Evolutionary conservation across 2,113 vertebrate genomes (phyloP).

Genomic region (Crypturellus undulatus): DNA sequence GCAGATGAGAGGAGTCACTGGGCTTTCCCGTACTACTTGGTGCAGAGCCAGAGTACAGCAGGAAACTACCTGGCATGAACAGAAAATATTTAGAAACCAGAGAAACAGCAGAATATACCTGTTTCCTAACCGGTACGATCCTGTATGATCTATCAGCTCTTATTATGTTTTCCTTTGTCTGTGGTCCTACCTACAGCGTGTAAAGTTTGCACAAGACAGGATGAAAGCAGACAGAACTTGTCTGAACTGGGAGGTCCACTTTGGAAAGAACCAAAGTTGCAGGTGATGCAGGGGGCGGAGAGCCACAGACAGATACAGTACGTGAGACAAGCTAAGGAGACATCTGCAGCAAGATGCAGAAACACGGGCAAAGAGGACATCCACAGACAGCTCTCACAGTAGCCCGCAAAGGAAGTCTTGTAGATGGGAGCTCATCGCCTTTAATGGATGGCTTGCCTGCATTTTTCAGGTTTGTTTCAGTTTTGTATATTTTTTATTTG

Average conservation of each 20-base stretch:
- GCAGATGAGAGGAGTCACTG: neutral
- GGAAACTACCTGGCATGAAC: fast-evolving
- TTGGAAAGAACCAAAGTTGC: neutral
- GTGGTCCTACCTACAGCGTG: neutral
- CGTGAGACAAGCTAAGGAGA: neutral
- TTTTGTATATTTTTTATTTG: neutral
- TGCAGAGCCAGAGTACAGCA: fast-evolving
- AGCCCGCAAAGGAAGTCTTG: neutral
- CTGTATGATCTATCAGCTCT: neutral
- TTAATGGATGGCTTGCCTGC: neutral
- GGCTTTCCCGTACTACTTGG: neutral
- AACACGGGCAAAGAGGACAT: neutral
- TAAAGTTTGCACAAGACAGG: neutral
- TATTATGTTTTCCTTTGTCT: neutral
- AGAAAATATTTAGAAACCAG: neutral
- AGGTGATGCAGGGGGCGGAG: neutral
- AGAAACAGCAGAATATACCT: neutral
- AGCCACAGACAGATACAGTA: no score
- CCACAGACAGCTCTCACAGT: fast-evolving
- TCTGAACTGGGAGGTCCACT: neutral
- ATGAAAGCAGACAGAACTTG: neutral
- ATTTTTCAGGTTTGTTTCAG: neutral
- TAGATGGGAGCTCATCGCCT: neutral
- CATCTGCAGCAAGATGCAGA: neutral
- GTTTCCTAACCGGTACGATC: neutral